Conservation (phyloP, 1,140 invertebrate genomes). For the Ostrea denselamellosa region DNA sequence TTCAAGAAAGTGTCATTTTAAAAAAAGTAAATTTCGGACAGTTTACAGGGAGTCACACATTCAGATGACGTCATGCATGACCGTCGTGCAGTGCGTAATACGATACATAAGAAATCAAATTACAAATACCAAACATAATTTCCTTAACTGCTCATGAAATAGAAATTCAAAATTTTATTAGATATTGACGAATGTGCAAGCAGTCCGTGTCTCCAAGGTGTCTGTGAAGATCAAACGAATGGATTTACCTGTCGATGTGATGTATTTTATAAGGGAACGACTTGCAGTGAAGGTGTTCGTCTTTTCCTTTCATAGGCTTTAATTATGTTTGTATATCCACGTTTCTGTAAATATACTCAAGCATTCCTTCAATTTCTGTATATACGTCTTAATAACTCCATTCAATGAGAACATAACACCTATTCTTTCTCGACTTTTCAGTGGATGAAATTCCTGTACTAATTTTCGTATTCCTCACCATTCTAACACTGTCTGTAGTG, state of each 20-base stretch:
- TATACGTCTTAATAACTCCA: neutral
- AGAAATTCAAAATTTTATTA: neutral
- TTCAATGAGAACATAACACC: neutral
- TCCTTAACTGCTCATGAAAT: too few relatives aligned
- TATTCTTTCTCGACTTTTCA: neutral
- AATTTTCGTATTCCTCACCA: too few relatives aligned
- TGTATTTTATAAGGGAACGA: slow-evolving; percentile 41
- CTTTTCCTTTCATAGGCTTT: neutral
- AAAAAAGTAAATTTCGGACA: too few relatives aligned
- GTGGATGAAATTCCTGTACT: too few relatives aligned
- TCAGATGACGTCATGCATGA: too few relatives aligned
- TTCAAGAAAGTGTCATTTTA: too few relatives aligned
- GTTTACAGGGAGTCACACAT: too few relatives aligned
- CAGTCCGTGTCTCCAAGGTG: slow-evolving; percentile 63
- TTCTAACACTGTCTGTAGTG: too few relatives aligned
- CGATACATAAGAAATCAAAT: too few relatives aligned
- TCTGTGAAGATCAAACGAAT: slow-evolving; percentile 60
- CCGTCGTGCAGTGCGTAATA: too few relatives aligned
- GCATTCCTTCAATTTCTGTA: neutral
- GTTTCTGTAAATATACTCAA: neutral
- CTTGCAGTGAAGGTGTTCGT: neutral
- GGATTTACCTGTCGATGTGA: slow-evolving; percentile 66
- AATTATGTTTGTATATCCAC: neutral
- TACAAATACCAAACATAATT: too few relatives aligned
- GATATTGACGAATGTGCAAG: slow-evolving; percentile 66